phyloP scores from a whole-genome alignment of 64 coral and sea anemone genomes.

The Acropora yongei region DNA sequence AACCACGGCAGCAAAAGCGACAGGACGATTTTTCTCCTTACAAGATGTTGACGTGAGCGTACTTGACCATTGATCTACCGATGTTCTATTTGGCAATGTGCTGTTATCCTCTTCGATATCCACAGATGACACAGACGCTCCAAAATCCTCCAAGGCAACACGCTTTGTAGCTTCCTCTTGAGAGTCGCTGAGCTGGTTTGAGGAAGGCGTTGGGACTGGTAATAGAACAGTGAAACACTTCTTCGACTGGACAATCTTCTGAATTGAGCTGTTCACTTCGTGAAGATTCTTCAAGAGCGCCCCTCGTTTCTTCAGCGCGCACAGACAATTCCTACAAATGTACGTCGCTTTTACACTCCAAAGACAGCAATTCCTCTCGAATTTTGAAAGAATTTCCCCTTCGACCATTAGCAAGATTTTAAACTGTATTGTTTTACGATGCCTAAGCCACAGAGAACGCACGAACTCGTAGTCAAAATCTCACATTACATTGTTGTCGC shows the following conservation, averaged over 20 bases:
- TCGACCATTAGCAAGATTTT: conserved; percentile 35
- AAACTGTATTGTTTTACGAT: conserved; percentile 7
- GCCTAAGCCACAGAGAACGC: conserved; percentile 14
- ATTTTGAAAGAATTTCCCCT: conserved; percentile 15
- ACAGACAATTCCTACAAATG: conserved; percentile 30
- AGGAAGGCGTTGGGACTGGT: background rate
- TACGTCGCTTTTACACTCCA: conserved; percentile 4
- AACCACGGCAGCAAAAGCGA: background rate
- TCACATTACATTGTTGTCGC: background rate
- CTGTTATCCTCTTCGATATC: background rate
- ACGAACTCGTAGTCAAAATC: conserved; percentile 9
- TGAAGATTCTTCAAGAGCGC: background rate
- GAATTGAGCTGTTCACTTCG: background rate
- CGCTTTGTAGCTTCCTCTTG: conserved; percentile 19
- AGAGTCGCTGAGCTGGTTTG: background rate
- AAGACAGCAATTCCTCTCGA: background rate
- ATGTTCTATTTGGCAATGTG: too few species aligned
- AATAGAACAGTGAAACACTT: background rate
- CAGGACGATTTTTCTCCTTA: conserved; percentile 32
- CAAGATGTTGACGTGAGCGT: background rate
- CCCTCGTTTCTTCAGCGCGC: background rate
- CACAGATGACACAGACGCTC: background rate
- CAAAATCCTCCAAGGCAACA: background rate
- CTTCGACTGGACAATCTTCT: background rate
- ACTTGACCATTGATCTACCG: too few species aligned